Percentiles rank a stretch among this genome's conserved stretches.
Conservation (phyloP, 2,888 invertebrate genomes). For the Lasioglossum leucozonium region DNA sequence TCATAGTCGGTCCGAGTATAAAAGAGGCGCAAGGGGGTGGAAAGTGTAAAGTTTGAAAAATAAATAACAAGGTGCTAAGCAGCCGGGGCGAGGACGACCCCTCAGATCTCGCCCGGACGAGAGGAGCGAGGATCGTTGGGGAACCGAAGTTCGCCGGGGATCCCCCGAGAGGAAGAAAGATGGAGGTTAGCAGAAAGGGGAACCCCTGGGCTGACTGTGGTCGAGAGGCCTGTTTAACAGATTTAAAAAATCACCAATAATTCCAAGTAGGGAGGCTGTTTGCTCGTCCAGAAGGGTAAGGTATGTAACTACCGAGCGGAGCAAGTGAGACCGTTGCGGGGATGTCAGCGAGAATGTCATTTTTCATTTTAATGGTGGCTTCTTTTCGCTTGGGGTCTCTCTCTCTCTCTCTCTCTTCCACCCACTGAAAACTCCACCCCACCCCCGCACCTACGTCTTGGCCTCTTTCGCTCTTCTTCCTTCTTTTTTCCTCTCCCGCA, state of each 20-base stretch:
- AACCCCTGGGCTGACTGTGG: conserved; percentile 71
- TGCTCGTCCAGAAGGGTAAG: conserved; percentile 73
- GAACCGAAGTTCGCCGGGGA: conserved; percentile 49
- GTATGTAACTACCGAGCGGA: conserved; percentile 76
- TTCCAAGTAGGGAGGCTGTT: conserved; percentile 73
- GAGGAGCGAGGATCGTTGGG: conserved; percentile 39
- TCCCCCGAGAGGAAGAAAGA: conserved; percentile 52
- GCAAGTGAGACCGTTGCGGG: conserved; percentile 70
- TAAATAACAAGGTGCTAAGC: conserved; percentile 83
- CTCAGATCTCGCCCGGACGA: conserved; percentile 17
- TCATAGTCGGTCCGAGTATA: conserved; percentile 26
- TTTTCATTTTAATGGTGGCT: conserved; percentile 85
- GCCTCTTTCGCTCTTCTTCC: conserved; percentile 47
- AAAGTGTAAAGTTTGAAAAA: conserved; percentile 77
- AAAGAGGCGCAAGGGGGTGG: conserved; percentile 45
- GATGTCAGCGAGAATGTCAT: conserved; percentile 82
- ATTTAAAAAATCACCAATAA: conserved; percentile 83
- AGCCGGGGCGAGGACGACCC: conserved; percentile 53
- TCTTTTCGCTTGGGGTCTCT: conserved; percentile 66
- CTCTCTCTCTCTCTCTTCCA: conserved; percentile 28
- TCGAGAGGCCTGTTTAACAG: conserved; percentile 80
- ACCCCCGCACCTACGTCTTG: conserved; percentile 47
- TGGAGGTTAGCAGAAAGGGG: conserved; percentile 38
- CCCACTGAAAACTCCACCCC: conserved; percentile 13
- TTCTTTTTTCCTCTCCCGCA: background rate